Percentiles rank a stretch among this genome's conserved stretches.
Conservation (phyloP, 2,113 vertebrate genomes). For the Chelonoidis abingdonii region DNA sequence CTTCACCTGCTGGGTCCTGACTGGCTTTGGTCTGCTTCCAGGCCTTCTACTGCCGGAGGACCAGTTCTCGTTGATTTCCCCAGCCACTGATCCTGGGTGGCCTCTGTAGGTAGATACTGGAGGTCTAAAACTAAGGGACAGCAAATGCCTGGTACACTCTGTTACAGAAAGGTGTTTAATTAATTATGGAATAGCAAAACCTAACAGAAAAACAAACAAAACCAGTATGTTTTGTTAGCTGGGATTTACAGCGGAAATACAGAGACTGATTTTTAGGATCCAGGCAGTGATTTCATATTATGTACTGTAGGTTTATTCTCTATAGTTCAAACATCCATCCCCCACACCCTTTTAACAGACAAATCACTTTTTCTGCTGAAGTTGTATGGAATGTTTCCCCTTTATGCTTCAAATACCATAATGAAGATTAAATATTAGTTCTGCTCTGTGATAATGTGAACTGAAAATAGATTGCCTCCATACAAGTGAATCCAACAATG, state of each 20-base stretch:
- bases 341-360: not conserved
- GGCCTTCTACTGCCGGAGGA: not conserved
- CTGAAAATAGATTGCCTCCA: not conserved
- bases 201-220: not conserved
- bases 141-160: not conserved
- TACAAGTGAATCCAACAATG: not conserved
- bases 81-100: not conserved
- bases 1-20: not conserved
- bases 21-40: not conserved
- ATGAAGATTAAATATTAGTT: not conserved
- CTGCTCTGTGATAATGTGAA: not conserved
- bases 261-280: not conserved
- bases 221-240: not conserved
- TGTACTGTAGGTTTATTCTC: not conserved
- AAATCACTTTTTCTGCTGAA: not conserved
- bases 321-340: not conserved
- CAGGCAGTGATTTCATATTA: rapidly evolving
- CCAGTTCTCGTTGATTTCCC: not conserved
- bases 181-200: not conserved
- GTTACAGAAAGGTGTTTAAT: not conserved
- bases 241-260: not conserved
- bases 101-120: not conserved
- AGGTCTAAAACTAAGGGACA: not conserved
- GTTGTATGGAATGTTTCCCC: not conserved
- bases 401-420: not conserved